These are phyloP conservation scores for Molothrus aeneus DNA, from an alignment of 2,797 vertebrate species.

Conservation along the genomic window DNA sequence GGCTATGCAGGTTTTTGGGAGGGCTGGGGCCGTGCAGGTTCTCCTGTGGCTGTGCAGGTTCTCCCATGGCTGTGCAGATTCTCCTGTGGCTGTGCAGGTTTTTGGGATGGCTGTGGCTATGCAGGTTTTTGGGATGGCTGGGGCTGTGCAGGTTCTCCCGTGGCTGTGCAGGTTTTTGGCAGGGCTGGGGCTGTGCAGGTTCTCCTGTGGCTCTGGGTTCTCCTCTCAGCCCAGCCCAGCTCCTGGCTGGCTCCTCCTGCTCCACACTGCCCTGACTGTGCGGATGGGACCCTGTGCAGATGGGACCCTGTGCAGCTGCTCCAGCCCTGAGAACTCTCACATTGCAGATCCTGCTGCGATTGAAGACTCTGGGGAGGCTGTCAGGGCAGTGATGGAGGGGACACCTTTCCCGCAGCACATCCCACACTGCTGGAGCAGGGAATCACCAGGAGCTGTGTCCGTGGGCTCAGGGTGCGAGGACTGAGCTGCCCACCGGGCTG, in stretches of 20 bases:
- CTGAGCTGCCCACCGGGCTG: neutral
- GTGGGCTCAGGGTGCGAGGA: neutral
- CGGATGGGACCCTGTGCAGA: neutral
- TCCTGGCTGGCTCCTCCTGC: neutral
- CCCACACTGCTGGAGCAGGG: neutral
- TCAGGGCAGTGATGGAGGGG: neutral
- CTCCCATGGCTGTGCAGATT: no score
- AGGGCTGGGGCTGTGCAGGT: no score
- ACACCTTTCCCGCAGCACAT: neutral
- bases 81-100: no score
- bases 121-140: no score
- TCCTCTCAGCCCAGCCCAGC: neutral
- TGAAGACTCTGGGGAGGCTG: neutral
- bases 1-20: no score
- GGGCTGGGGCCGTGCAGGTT: no score
- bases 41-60: no score
- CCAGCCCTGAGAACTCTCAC: neutral
- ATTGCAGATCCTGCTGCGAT: neutral
- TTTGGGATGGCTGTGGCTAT: no score
- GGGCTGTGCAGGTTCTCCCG: no score
- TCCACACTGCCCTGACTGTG: accelerated
- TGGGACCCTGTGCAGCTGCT: neutral
- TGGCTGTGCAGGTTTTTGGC: no score
- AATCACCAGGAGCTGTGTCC: accelerated
- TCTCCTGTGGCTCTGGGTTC: no score